Conservation (phyloP, 2,888 invertebrate genomes). For the Dendrolimus houi region DNA sequence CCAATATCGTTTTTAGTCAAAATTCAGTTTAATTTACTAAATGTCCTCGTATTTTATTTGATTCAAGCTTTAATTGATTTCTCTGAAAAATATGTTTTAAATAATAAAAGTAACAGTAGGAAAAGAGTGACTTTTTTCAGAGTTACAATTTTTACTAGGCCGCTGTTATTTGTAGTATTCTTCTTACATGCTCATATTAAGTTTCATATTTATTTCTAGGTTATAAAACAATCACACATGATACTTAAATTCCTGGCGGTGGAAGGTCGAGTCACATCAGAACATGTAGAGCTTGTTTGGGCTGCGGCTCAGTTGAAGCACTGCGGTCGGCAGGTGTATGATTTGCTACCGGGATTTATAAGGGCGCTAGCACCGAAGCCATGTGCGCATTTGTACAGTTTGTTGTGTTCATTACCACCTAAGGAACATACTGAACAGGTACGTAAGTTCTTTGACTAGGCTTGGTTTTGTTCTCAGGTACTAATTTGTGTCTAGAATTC, state of each 20-base stretch:
- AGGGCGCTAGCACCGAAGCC: slow-evolving; percentile 93
- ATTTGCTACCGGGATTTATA: slow-evolving; percentile 91
- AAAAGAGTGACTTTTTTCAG: no score
- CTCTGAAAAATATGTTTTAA: no score
- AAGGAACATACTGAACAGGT: slow-evolving; percentile 95
- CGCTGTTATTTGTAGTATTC: no score
- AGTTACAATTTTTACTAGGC: no score
- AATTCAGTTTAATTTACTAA: no score
- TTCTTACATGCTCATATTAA: no score
- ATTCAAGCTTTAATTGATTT: no score
- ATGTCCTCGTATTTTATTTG: no score
- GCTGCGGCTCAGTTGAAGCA: slow-evolving; percentile 96
- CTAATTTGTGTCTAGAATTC: background rate
- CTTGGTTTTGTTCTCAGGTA: background rate
- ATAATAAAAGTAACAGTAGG: no score
- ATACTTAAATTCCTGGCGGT: slow-evolving; percentile 94
- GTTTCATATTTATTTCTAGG: slow-evolving; percentile 52
- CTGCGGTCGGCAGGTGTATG: slow-evolving; percentile 95
- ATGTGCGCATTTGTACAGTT: slow-evolving; percentile 90
- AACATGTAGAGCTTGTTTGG: slow-evolving; percentile 95
- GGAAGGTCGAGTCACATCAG: slow-evolving; percentile 92
- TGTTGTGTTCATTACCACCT: slow-evolving; percentile 91
- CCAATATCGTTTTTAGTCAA: no score
- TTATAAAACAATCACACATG: slow-evolving; percentile 96
- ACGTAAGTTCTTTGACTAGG: slow-evolving; percentile 6